Percentiles rank a stretch among this genome's conserved stretches.
Conservation (phyloP, 1,140 invertebrate genomes). For the Drepana arcuata region DNA sequence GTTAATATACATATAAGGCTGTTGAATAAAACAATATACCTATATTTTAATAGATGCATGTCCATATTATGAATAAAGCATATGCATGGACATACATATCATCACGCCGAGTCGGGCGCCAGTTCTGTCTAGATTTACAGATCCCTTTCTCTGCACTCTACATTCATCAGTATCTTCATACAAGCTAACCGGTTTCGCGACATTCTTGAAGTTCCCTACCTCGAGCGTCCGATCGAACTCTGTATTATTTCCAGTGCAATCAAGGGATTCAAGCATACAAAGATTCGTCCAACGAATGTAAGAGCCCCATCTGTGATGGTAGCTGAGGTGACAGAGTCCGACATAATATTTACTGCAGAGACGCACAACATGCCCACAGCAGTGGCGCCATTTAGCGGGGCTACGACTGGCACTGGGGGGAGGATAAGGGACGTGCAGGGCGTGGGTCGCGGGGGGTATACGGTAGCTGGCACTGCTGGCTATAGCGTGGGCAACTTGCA, state of each 20-base stretch:
- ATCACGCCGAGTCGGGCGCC: no score
- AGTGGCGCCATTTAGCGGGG: slow-evolving; percentile 93
- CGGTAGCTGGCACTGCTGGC: slow-evolving; percentile 96
- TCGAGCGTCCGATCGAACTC: no score
- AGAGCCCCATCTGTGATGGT: slow-evolving; percentile 78
- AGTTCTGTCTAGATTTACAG: no score
- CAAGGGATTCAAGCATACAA: slow-evolving; percentile 81
- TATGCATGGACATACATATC: no score
- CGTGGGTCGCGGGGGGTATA: slow-evolving; percentile 91
- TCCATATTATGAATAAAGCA: no score
- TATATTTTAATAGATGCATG: no score
- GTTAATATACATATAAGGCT: no score
- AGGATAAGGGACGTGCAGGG: slow-evolving; percentile 95
- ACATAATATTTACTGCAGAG: slow-evolving; percentile 98
- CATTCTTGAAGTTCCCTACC: no score
- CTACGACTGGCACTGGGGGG: slow-evolving; percentile 97
- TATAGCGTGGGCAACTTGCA: slow-evolving; percentile 95
- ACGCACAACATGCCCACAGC: slow-evolving; percentile 99
- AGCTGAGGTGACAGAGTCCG: slow-evolving; percentile 75
- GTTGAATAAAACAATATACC: no score
- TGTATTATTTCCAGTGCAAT: slow-evolving; percentile 83
- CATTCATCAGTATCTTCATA: no score
- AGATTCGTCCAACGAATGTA: slow-evolving; percentile 75
- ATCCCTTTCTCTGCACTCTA: no score
- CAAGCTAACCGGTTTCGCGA: no score